Conservation (phyloP, 2,113 vertebrate genomes). For the Tiliqua scincoides region DNA sequence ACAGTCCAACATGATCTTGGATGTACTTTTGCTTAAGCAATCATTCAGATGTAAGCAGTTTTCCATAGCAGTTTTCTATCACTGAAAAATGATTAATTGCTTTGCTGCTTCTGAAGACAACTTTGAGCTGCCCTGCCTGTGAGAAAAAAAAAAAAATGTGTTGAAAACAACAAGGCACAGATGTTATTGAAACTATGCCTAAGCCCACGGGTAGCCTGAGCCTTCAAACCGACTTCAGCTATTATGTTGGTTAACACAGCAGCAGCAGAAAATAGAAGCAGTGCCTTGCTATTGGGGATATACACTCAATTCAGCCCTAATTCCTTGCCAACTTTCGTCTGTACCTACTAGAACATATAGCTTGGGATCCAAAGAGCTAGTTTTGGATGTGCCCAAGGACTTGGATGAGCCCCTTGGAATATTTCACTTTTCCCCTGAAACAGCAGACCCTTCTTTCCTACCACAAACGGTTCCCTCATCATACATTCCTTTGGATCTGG, state of each 20-base stretch:
- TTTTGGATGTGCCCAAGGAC: neutral
- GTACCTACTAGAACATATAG: neutral
- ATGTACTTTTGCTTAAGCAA: conserved; percentile 57
- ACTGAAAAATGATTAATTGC: conserved; percentile 40
- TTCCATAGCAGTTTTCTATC: conserved; percentile 40
- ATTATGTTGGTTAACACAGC: too few species aligned
- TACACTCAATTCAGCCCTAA: neutral
- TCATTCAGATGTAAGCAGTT: conserved; percentile 41
- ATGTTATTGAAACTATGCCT: neutral
- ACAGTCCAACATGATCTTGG: conserved; percentile 58
- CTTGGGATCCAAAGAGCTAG: neutral
- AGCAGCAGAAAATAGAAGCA: too few species aligned
- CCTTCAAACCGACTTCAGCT: neutral
- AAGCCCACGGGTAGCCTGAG: neutral
- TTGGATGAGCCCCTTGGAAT: neutral
- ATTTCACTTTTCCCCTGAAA: neutral
- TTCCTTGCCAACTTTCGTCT: neutral
- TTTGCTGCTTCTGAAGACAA: conserved; percentile 53
- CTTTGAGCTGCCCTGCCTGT: conserved; percentile 38
- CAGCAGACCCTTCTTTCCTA: neutral
- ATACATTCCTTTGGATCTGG: neutral
- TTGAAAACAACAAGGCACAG: conserved; percentile 7
- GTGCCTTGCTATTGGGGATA: neutral
- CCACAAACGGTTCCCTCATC: neutral
- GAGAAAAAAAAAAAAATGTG: conserved; percentile 43